Conservation (phyloP, 2,888 invertebrate species). For the Thymelicus acteon region DNA sequence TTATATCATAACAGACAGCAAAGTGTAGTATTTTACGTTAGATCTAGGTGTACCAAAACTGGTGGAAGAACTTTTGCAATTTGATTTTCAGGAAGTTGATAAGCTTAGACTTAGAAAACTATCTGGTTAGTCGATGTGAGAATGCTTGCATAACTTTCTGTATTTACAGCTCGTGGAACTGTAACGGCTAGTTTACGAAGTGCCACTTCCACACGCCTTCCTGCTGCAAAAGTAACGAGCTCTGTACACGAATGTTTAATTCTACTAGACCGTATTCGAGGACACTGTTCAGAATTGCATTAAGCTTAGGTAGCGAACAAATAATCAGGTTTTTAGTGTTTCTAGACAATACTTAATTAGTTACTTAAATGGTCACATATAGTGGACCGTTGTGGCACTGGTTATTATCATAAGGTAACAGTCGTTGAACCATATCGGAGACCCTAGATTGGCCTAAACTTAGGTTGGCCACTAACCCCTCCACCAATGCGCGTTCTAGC, state of each 20-base stretch:
- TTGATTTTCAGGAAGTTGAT: background rate
- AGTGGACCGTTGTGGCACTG: no score
- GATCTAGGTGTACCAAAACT: background rate
- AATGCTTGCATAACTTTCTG: slow-evolving; percentile 13
- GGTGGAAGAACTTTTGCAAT: background rate
- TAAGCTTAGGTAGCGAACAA: background rate
- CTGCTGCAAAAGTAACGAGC: slow-evolving; percentile 27
- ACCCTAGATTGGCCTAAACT: no score
- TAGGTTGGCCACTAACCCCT: no score
- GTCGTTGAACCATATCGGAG: no score
- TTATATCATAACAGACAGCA: no score
- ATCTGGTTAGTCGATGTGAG: background rate
- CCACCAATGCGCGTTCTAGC: no score
- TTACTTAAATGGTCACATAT: no score
- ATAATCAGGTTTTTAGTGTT: background rate
- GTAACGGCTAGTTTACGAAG: slow-evolving; percentile 25
- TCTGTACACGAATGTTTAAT: slow-evolving; percentile 27
- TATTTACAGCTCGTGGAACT: slow-evolving; percentile 18
- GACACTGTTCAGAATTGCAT: slow-evolving; percentile 5
- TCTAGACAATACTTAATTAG: no score
- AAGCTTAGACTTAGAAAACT: background rate
- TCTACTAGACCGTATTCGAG: background rate
- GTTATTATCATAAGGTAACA: no score
- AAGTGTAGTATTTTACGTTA: background rate
- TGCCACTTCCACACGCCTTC: slow-evolving; percentile 27